Evolutionary conservation across 2,113 vertebrate genomes (phyloP).

Genomic region (Pterophyllum scalare): DNA sequence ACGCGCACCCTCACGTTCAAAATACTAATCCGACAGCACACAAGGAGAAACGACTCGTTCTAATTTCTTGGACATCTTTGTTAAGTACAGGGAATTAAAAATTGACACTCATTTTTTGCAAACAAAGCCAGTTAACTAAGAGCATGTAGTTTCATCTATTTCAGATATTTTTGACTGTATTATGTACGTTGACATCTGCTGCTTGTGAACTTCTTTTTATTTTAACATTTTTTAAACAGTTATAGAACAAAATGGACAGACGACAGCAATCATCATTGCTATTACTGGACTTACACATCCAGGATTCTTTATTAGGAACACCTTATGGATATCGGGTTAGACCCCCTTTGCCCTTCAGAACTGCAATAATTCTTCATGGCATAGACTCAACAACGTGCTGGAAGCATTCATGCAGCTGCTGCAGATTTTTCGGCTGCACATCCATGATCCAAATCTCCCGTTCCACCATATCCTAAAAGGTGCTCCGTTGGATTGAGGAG

Average conservation of each 20-base stretch:
- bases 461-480: too few species aligned
- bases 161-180: not conserved
- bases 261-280: not conserved
- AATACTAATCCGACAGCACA: conserved; percentile 16
- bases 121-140: not conserved
- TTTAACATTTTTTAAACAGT: not conserved
- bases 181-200: not conserved
- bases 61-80: not conserved
- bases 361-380: not conserved
- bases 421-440: not conserved
- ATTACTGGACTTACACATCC: not conserved
- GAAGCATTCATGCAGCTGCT: not conserved
- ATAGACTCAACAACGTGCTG: not conserved
- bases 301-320: not conserved
- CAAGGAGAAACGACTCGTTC: conserved; percentile 3
- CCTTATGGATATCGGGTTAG: not conserved
- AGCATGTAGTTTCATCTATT: not conserved
- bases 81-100: not conserved
- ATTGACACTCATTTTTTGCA: not conserved
- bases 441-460: too few species aligned
- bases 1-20: conserved; percentile 6
- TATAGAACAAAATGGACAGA: not conserved
- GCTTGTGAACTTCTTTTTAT: not conserved
- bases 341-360: not conserved
- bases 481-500: too few species aligned